Percentiles rank a stretch among this genome's conserved stretches.
These are phyloP conservation scores for Eulimnadia texana DNA, from an alignment of 1,140 invertebrate genomes.

Conservation along the genomic window DNA sequence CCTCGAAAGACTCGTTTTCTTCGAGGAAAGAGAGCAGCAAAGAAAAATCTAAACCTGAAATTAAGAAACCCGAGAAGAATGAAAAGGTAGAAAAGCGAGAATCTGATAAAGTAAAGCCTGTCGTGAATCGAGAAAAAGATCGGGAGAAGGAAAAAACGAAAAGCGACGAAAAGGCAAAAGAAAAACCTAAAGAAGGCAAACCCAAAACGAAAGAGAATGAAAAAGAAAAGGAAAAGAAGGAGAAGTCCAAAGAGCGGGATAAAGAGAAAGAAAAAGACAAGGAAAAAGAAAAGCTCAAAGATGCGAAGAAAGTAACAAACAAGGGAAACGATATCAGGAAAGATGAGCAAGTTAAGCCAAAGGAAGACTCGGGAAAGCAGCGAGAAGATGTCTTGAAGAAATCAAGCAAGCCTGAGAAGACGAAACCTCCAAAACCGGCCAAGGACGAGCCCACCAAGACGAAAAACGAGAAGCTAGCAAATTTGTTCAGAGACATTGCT, in stretches of 20 bases:
- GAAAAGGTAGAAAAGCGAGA: constrained; percentile 36
- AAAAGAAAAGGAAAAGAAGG: constrained; percentile 18
- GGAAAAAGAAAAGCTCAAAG: constrained; percentile 23
- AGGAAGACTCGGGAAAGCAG: constrained; percentile 17
- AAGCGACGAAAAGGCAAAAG: constrained; percentile 27
- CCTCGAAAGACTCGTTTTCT: constrained; percentile 26
- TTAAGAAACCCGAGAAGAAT: constrained; percentile 26
- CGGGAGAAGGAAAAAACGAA: constrained; percentile 21
- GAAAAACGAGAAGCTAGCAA: constrained; percentile 4
- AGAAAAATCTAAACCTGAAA: neutral
- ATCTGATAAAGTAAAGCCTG: constrained; percentile 36
- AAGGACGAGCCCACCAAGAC: neutral
- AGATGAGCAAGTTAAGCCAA: constrained; percentile 27
- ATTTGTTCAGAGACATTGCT: constrained; percentile 1
- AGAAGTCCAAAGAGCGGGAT: constrained; percentile 22
- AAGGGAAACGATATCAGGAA: neutral
- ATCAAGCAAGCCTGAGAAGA: constrained; percentile 4
- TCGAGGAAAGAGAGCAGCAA: constrained; percentile 23
- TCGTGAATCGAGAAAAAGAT: constrained; percentile 37
- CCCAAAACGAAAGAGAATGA: constrained; percentile 25
- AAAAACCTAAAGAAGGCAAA: constrained; percentile 19
- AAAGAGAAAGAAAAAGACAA: constrained; percentile 24
- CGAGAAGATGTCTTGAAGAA: neutral
- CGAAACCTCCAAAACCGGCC: neutral
- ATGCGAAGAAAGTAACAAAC: constrained; percentile 32